Conservation (phyloP, 2,113 vertebrate genomes). For the Gorilla gorilla region DNA sequence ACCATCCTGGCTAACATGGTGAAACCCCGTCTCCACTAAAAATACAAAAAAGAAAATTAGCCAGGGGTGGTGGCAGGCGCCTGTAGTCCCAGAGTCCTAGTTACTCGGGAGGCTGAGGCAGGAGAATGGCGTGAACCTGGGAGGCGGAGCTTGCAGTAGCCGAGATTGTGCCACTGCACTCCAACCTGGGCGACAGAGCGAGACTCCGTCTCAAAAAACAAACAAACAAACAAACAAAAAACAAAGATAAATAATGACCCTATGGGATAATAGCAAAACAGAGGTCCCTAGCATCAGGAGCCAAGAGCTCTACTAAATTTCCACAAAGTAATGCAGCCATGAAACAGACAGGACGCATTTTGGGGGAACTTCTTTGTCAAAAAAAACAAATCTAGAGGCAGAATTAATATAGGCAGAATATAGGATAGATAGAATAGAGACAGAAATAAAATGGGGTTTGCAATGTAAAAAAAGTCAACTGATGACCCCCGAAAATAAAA, state of each 20-base stretch:
- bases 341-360: neutral
- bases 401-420: neutral
- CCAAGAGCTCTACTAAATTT: neutral
- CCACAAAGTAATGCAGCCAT: neutral
- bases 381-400: neutral
- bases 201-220: too few species aligned
- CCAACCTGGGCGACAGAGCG: too few species aligned
- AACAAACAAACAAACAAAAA: neutral
- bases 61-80: too few species aligned
- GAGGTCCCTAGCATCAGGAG: neutral
- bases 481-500: neutral
- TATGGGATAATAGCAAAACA: neutral
- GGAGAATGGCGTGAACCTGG: too few species aligned
- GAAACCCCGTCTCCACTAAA: too few species aligned
- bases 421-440: neutral
- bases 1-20: too few species aligned
- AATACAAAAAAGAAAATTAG: too few species aligned
- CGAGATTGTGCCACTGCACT: too few species aligned
- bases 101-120: too few species aligned
- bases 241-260: neutral
- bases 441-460: neutral
- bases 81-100: too few species aligned
- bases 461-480: neutral
- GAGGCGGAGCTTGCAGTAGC: too few species aligned
- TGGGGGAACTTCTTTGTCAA: neutral